Evolutionary conservation across 2,113 vertebrate genomes (phyloP).

Genomic region (Prietella phreatophila): DNA sequence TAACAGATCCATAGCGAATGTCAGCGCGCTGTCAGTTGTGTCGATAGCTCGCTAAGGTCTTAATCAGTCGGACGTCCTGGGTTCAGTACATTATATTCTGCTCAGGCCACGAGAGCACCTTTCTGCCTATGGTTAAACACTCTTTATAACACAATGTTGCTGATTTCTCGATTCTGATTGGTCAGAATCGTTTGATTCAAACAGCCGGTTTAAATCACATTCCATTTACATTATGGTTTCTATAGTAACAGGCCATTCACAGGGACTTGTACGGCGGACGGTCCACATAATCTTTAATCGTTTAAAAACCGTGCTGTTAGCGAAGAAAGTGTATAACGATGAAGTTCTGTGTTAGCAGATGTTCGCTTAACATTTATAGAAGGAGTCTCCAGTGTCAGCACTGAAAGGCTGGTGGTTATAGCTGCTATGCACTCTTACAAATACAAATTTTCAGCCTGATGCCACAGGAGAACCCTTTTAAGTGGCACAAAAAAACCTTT

Average conservation of each 20-base stretch:
- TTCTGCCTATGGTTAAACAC: background rate
- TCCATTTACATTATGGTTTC: background rate
- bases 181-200: background rate
- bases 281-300: background rate
- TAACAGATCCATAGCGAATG: constrained; percentile 5
- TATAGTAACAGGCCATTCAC: background rate
- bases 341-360: background rate
- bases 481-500: too few species aligned
- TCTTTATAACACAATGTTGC: background rate
- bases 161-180: background rate
- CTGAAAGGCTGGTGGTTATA: background rate
- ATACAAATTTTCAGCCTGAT: too few species aligned
- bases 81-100: background rate
- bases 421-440: background rate
- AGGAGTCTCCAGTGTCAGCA: background rate
- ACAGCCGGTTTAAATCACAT: background rate
- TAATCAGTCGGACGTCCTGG: background rate
- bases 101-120: background rate
- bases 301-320: background rate
- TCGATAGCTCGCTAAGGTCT: constrained; percentile 8
- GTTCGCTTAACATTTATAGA: background rate
- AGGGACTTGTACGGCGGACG: background rate
- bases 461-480: too few species aligned
- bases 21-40: background rate
- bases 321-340: background rate